These are phyloP conservation scores for Galago senegalensis DNA, from an alignment of 2,797 vertebrate genomes.

Conservation along the genomic window DNA sequence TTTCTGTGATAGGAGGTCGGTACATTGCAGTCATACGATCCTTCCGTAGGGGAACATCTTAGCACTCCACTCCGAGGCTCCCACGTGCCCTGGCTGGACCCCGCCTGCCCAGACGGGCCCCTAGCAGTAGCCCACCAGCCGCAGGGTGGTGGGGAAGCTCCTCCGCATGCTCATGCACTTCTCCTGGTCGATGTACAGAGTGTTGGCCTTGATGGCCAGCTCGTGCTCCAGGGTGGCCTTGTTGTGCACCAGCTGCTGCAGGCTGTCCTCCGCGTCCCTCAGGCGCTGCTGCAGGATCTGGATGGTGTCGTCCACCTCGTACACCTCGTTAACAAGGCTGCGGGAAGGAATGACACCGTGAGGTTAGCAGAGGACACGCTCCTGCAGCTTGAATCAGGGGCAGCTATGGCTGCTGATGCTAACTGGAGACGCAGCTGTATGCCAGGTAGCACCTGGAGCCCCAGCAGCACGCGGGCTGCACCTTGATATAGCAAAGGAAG, in stretches of 20 bases:
- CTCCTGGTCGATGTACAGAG: constrained; percentile 96
- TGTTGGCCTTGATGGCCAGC: constrained; percentile 95
- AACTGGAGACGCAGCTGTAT: background rate
- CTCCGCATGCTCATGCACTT: constrained; percentile 97
- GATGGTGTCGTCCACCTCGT: constrained; percentile 95
- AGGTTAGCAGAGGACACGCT: background rate
- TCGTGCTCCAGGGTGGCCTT: constrained; percentile 95
- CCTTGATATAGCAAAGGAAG: background rate
- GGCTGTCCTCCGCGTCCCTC: constrained; percentile 92
- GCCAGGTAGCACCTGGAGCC: background rate
- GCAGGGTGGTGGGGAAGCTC: constrained; percentile 94
- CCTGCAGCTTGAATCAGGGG: background rate
- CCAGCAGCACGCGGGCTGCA: accelerated
- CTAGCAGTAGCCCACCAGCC: constrained; percentile 93
- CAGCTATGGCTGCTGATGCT: accelerated
- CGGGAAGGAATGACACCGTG: background rate
- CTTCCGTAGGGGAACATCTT: constrained; percentile 66
- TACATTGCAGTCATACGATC: constrained; percentile 24
- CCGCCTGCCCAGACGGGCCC: accelerated
- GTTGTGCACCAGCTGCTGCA: constrained; percentile 94
- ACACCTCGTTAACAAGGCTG: constrained; percentile 95
- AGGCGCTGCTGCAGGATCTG: constrained; percentile 93
- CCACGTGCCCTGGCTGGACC: accelerated
- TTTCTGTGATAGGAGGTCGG: background rate
- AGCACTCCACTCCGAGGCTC: background rate